Base-by-base conservation (phyloP, 2,797 vertebrate species). In the Phataginus tetradactyla region DNA sequence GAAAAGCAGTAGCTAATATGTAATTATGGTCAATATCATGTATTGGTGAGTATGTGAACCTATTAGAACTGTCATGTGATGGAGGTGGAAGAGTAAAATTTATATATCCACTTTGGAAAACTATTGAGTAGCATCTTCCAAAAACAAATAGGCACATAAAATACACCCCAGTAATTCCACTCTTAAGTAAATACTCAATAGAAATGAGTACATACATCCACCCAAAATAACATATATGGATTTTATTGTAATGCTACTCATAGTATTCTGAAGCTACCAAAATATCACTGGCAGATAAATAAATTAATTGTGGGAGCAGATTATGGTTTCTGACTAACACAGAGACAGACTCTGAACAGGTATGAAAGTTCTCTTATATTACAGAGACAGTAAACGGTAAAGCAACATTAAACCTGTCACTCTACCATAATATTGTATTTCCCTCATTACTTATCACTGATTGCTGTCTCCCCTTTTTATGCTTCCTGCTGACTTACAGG, bases 351-450 rank as follows among this genome's bases (percentile, higher is more conserved):
- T 87, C 10, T 51, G 2, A 34, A 21, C 7, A 77, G 10, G 39
- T 37, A 68, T 81, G 72, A 93, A 89, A 81, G 10, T 55, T 77
- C 45, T 75, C 6, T 53, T 55, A 15, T 12, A 55, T 34, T 68
- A n/a, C 11, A 81, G 15, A 71, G 7, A 18, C 71, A 91, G 51
- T 27, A 68, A 72, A 15, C 15, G 68, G 34, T 85, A 63, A 21
- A 78, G 10, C 9, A 29, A 95, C 39, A 81, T 90, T 66, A 78
- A 84, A 34, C 57, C 42, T 77, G 27, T 55, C 53, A 45, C 25
- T 78, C 37, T 27, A 37, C 74, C 61, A 96, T 89, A 66, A 71
- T 80, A 86, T 45, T 90, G 91, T 42, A 68, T 77, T 86, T 86
- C 25, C 61, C 29, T 90, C 5, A 85, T 23, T 77, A 20, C 10